Evolutionary conservation across 2,888 invertebrate species (phyloP).

Genomic region (Trissolcus brochymenae): DNA sequence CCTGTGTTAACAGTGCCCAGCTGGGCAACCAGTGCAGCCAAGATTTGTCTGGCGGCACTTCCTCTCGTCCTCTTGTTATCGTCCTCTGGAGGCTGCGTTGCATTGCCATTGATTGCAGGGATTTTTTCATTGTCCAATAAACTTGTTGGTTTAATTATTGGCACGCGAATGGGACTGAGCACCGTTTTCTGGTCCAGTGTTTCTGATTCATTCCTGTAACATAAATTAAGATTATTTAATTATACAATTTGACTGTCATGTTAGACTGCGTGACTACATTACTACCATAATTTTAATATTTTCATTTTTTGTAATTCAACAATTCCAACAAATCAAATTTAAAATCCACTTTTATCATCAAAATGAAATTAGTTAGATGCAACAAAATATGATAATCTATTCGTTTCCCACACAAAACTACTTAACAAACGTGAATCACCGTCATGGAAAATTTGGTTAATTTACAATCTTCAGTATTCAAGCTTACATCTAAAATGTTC

Average conservation of each 20-base stretch:
- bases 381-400: no score
- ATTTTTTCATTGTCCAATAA: constrained; percentile 59
- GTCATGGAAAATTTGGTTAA: no score
- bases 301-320: neutral
- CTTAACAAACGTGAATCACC: no score
- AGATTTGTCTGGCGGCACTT: constrained; percentile 77
- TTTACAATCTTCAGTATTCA: no score
- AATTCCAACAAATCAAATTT: neutral
- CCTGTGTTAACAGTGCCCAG: constrained; percentile 84
- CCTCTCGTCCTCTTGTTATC: constrained; percentile 61
- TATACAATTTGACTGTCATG: neutral
- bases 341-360: neutral
- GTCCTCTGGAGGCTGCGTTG: constrained; percentile 55
- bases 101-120: constrained; percentile 53
- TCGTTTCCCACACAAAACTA: no score
- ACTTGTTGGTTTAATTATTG: constrained; percentile 61
- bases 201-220: constrained; percentile 60
- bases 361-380: no score
- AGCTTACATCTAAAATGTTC: no score
- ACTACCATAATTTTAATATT: neutral
- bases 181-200: constrained; percentile 63
- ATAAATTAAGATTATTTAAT: neutral
- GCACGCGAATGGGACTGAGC: constrained; percentile 62
- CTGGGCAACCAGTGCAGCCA: constrained; percentile 82
- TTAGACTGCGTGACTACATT: neutral